Base-by-base conservation (phyloP, 1,140 invertebrate species). In the Lordiphosa collinella region DNA sequence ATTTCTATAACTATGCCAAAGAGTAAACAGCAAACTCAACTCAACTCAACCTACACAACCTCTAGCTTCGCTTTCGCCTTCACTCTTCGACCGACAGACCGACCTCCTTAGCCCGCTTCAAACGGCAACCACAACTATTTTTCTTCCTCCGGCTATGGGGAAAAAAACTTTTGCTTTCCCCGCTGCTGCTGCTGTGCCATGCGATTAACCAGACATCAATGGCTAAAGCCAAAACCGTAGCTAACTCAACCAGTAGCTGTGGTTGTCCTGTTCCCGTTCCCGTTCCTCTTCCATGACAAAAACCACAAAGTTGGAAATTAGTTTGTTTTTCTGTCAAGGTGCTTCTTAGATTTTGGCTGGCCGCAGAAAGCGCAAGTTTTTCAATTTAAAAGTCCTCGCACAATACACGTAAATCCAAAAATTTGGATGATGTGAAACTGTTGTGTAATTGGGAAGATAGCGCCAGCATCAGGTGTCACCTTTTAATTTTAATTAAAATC, bases 141-240 rank as follows among this genome's bases (percentile, higher is more conserved):
- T 65, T 65, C 43, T 65, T 65, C 43, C 47, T 65, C n/a, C 36
- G 41, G 62, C 59, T 63, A 36, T 36, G 11, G 12, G 35, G 13
- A 16, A 40, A 16, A 16, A 60, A 63, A 53, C 41, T 65, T 65
- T 55, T 48, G 43, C 41, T 34, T 29, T 31, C 32, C 14, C 31
- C 5, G n/a, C 29, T 8, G 10, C 35, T 8, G 10, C 35, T 52
- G 11, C 31, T 64, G 18, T 22, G 18, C 18, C 6, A 4, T 22
- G 49, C 61, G 60, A 64, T 64, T 64, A 64, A 55, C 60, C 61
- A 63, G 60, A 64, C 61, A 64, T 64, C 61, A 64, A 64, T 64
- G 61, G 50, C 60, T 41, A 47, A 31, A 50, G 41, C 61, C 60
- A 64, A 64, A 64, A 46, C 41, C 34, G 35, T 47, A 64, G 59